Percentiles rank a stretch among this genome's conserved stretches.
Conservation (phyloP, 1,140 invertebrate genomes). For the Brachionus rubens region DNA sequence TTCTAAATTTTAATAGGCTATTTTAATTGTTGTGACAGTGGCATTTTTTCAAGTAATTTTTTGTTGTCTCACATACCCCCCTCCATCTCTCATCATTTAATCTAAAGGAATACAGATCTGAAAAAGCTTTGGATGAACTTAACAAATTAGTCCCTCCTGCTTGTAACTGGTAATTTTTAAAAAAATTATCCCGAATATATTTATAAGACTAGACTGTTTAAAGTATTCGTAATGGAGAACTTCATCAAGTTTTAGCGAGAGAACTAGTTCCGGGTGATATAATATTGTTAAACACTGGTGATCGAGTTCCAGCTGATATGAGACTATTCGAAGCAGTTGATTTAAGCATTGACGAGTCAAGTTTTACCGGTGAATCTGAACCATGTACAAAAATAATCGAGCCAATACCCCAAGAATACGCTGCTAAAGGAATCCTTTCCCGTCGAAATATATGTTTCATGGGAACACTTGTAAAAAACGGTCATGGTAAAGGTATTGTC, state of each 20-base stretch:
- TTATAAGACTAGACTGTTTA: not conserved
- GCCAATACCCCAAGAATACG: not conserved
- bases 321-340: constrained; percentile 81
- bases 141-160: constrained; percentile 86
- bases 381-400: constrained; percentile 61
- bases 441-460: constrained; percentile 86
- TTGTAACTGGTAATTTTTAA: constrained; percentile 59
- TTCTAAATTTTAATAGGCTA: constrained; percentile 65
- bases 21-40: constrained; percentile 94
- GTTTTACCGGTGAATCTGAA: constrained; percentile 87
- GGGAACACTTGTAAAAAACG: constrained; percentile 92
- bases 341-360: constrained; percentile 92
- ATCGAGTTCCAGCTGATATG: constrained; percentile 91
- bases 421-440: not conserved
- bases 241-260: constrained; percentile 84
- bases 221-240: constrained; percentile 73
- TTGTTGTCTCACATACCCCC: too few relatives aligned
- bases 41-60: constrained; percentile 96
- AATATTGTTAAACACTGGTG: constrained; percentile 84
- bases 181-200: not conserved
- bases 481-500: constrained; percentile 89
- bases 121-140: constrained; percentile 97
- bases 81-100: too few relatives aligned
- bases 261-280: constrained; percentile 97
- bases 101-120: constrained; percentile 99